These are phyloP conservation scores for Lepilemur ruficaudatus DNA, from an alignment of 2,797 vertebrate species.

Conservation along the genomic window DNA sequence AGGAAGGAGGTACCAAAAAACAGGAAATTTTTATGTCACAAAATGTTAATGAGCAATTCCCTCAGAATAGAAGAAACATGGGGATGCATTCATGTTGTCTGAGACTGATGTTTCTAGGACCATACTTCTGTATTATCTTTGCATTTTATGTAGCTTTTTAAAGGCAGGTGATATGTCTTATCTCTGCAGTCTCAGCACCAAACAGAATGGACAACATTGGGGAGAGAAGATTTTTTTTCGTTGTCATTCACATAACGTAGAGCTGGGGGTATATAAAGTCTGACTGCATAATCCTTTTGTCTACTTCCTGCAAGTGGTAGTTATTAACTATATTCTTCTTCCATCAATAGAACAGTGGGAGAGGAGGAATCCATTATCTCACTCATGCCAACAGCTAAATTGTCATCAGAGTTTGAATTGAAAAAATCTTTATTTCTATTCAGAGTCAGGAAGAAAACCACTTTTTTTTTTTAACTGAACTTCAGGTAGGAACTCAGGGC, in stretches of 20 bases:
- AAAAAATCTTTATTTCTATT: conserved; percentile 22
- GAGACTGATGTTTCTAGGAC: background rate
- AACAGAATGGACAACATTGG: background rate
- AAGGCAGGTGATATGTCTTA: background rate
- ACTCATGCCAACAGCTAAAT: background rate
- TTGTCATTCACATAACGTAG: background rate
- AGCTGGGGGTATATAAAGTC: background rate
- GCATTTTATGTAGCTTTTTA: background rate
- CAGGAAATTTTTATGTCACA: background rate
- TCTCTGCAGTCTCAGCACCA: background rate
- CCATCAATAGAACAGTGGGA: conserved; percentile 19
- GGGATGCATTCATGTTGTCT: background rate
- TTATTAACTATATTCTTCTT: conserved; percentile 11
- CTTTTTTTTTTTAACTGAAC: background rate
- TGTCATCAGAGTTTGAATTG: conserved; percentile 34
- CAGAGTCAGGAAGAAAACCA: conserved; percentile 8
- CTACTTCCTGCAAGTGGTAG: background rate
- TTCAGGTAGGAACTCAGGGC: background rate
- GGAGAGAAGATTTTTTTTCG: background rate
- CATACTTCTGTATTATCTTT: background rate
- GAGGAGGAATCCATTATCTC: conserved; percentile 48
- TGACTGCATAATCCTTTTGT: background rate
- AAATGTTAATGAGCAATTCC: background rate
- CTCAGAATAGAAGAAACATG: background rate
- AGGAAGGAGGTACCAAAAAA: background rate